Conservation (phyloP, 1,140 invertebrate species). For the Drosophila simulans region DNA sequence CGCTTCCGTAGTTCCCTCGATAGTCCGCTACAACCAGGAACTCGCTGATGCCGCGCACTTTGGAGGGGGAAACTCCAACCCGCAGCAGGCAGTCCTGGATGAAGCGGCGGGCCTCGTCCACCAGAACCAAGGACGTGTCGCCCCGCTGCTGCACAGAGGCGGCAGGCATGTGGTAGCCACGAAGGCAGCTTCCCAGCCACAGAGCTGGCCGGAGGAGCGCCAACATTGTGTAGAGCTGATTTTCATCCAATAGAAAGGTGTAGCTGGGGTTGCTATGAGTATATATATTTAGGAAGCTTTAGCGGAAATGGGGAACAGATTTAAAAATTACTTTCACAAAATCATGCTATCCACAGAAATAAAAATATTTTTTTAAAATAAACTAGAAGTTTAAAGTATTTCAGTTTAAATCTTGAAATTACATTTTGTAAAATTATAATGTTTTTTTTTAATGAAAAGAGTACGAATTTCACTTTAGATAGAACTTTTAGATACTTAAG, state of each 20-base stretch:
- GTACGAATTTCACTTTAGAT: not conserved
- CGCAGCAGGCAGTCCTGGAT: conserved; percentile 89
- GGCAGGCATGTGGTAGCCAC: conserved; percentile 6
- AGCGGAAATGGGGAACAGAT: not conserved
- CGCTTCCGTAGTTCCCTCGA: conserved; percentile 95
- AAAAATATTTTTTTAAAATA: not conserved
- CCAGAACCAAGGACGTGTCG: conserved; percentile 81
- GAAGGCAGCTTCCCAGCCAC: not conserved
- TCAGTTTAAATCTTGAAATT: not conserved
- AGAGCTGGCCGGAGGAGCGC: conserved; percentile 3
- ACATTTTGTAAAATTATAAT: too few relatives aligned
- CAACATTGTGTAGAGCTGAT: not conserved
- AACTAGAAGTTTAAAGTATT: too few relatives aligned
- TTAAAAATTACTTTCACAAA: conserved; percentile 17
- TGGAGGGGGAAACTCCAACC: conserved; percentile 87
- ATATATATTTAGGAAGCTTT: conserved; percentile 20
- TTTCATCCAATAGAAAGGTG: conserved; percentile 6
- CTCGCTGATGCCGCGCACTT: conserved; percentile 89
- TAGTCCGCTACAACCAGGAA: conserved; percentile 92
- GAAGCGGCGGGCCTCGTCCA: conserved; percentile 89
- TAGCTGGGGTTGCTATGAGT: conserved; percentile 35
- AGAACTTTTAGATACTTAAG: not conserved
- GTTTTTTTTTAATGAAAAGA: too few relatives aligned
- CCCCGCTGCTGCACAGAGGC: not conserved
- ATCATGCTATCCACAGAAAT: not conserved